Percentiles rank a stretch among this genome's conserved stretches.
These are phyloP conservation scores for Ranitomeya variabilis DNA, from an alignment of 2,113 vertebrate species.

Conservation along the genomic window DNA sequence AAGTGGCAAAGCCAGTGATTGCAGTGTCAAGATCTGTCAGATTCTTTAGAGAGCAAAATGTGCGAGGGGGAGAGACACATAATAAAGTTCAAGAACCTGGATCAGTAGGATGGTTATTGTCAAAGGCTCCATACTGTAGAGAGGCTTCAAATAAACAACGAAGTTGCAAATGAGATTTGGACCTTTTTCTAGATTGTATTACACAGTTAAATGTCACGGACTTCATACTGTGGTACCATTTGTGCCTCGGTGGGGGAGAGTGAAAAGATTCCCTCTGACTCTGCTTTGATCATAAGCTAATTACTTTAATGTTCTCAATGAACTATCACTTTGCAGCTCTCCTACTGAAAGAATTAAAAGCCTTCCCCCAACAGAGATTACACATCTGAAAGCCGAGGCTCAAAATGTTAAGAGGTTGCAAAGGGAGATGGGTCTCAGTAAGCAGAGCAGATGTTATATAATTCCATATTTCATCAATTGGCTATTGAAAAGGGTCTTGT, in stretches of 20 bases:
- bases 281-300: constrained; percentile 59
- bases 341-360: constrained; percentile 50
- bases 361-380: not conserved
- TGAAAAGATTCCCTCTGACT: constrained; percentile 50
- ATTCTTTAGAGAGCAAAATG: constrained; percentile 12
- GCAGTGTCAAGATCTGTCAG: constrained; percentile 16
- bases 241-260: constrained; percentile 58
- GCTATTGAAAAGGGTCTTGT: not conserved
- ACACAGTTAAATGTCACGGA: constrained; percentile 37
- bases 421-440: not conserved
- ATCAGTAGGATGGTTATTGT: constrained; percentile 31
- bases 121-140: constrained; percentile 17
- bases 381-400: not conserved
- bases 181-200: constrained; percentile 4
- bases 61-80: constrained; percentile 1
- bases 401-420: constrained; percentile 38
- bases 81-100: constrained; percentile 48
- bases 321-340: constrained; percentile 52
- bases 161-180: constrained; percentile 39
- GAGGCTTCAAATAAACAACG: constrained; percentile 14
- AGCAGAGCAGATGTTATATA: constrained; percentile 19
- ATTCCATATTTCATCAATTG: not conserved
- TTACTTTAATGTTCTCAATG: constrained; percentile 62
- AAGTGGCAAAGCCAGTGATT: constrained; percentile 1
- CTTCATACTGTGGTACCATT: constrained; percentile 49